Conservation (phyloP, 2,113 vertebrate genomes). For the Laticauda colubrina region DNA sequence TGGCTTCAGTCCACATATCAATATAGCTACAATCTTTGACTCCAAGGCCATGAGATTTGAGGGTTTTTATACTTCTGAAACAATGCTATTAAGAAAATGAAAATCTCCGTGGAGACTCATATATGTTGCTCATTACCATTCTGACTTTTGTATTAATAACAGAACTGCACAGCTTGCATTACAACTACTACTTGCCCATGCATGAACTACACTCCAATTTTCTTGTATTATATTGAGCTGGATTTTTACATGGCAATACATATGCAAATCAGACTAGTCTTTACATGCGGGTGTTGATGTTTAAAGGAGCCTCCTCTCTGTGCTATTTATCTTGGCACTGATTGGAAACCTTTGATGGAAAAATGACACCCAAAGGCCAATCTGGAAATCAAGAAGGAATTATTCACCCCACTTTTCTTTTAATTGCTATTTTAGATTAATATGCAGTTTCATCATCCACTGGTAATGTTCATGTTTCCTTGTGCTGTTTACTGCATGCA, state of each 20-base stretch:
- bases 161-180: background rate
- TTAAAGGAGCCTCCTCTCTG: background rate
- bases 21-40: background rate
- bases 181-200: background rate
- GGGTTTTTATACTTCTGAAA: background rate
- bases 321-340: background rate
- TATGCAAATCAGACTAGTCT: background rate
- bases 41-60: background rate
- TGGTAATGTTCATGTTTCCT: background rate
- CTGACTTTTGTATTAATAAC: background rate
- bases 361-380: background rate
- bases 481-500: background rate
- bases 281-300: background rate
- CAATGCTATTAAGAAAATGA: background rate
- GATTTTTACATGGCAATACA: background rate
- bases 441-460: background rate
- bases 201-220: background rate
- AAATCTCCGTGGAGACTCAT: background rate
- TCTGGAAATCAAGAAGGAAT: background rate
- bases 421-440: background rate
- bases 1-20: conserved; percentile 3
- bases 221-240: background rate
- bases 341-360: background rate
- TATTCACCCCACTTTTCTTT: background rate
- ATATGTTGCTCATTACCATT: background rate